phyloP scores from a whole-genome alignment of 2,888 invertebrate species.

The Empis stercorea region DNA sequence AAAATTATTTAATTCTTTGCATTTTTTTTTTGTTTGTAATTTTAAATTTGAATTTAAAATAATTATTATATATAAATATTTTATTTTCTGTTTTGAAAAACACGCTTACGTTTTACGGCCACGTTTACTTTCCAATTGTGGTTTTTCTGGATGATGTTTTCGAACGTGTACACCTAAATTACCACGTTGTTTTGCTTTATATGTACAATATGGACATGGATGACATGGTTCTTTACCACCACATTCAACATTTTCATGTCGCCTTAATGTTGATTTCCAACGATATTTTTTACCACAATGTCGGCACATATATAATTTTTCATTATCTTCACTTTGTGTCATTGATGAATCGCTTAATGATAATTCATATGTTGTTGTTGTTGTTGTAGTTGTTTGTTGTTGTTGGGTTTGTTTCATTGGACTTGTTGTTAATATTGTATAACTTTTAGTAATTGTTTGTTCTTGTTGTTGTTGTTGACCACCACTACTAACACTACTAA shows the following conservation, averaged over 20 bases:
- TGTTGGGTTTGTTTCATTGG: slow-evolving; percentile 24
- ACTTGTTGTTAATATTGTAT: slow-evolving; percentile 33
- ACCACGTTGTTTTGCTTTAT: slow-evolving; percentile 67
- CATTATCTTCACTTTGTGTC: slow-evolving; percentile 37
- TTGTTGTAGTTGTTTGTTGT: slow-evolving; percentile 25
- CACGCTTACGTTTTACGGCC: slow-evolving; percentile 29
- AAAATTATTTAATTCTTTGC: too few species aligned
- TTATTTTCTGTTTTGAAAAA: too few species aligned
- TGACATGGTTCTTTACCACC: slow-evolving; percentile 72
- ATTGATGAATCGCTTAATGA: slow-evolving; percentile 32
- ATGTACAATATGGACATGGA: slow-evolving; percentile 66
- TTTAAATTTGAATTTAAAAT: too few species aligned
- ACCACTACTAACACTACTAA: background rate
- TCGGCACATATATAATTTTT: slow-evolving; percentile 57
- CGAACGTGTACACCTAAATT: slow-evolving; percentile 71
- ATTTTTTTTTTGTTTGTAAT: too few species aligned
- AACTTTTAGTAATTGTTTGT: slow-evolving; percentile 30
- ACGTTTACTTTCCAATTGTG: slow-evolving; percentile 34
- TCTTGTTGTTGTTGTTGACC: slow-evolving; percentile 22
- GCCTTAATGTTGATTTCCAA: slow-evolving; percentile 72
- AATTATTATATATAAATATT: too few species aligned
- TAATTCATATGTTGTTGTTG: slow-evolving; percentile 31
- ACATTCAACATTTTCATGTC: slow-evolving; percentile 74
- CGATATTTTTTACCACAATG: slow-evolving; percentile 77
- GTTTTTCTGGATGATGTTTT: slow-evolving; percentile 52